A percentile compares a stretch with the other conserved stretches of the same genome.
phyloP scores from a whole-genome alignment of 2,113 vertebrate genomes.

The Hypomesus transpacificus region DNA sequence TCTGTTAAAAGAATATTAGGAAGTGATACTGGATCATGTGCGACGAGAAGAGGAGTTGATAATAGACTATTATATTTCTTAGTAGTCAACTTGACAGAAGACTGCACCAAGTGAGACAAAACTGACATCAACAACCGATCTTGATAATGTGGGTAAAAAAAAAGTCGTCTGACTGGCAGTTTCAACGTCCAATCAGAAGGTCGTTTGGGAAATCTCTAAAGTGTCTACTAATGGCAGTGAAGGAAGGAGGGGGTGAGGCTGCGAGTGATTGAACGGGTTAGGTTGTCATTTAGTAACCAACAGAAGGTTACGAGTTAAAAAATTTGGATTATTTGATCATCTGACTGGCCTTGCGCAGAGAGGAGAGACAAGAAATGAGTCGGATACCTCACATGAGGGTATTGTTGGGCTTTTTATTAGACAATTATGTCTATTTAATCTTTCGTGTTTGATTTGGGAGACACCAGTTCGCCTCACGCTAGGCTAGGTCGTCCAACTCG shows the following conservation, averaged over 20 bases:
- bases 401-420: slow-evolving; percentile 35
- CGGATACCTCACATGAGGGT: slow-evolving; percentile 18
- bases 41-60: neutral
- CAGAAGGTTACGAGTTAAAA: slow-evolving; percentile 79
- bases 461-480: slow-evolving; percentile 51
- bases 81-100: slow-evolving; percentile 25
- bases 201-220: slow-evolving; percentile 58
- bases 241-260: slow-evolving; percentile 58
- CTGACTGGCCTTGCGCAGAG: slow-evolving; percentile 38
- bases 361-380: slow-evolving; percentile 25
- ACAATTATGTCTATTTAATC: slow-evolving; percentile 26
- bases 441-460: slow-evolving; percentile 33
- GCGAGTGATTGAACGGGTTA: slow-evolving; percentile 54
- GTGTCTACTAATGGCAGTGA: slow-evolving; percentile 65
- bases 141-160: slow-evolving; percentile 46
- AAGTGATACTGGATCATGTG: neutral
- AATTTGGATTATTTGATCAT: slow-evolving; percentile 56
- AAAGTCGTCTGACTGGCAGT: slow-evolving; percentile 53
- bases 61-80: slow-evolving; percentile 9
- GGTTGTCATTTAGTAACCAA: slow-evolving; percentile 73
- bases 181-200: slow-evolving; percentile 55
- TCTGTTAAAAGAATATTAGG: neutral
- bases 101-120: slow-evolving; percentile 46
- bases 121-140: slow-evolving; percentile 70
- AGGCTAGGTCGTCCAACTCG: slow-evolving; percentile 59